Evolutionary conservation across 2,113 vertebrate genomes (phyloP).

Genomic region (Hassar affinis): DNA sequence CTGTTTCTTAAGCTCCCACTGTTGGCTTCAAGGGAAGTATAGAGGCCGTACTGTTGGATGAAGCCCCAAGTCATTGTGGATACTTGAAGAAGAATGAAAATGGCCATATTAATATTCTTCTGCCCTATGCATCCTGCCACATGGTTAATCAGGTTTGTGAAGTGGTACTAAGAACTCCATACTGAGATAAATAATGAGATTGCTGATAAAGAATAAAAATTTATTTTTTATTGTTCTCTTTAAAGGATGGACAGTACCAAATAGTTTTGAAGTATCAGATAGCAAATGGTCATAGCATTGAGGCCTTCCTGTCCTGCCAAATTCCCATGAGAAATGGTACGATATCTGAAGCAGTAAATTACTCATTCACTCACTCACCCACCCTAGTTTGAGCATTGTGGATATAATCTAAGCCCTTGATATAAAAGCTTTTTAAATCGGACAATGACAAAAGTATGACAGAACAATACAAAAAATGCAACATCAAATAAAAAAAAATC

Average conservation of each 20-base stretch:
- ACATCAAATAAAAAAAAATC: no score
- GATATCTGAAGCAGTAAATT: neutral
- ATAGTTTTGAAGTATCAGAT: slow-evolving; percentile 64
- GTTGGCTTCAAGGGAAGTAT: slow-evolving; percentile 26
- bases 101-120: slow-evolving; percentile 59
- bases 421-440: neutral
- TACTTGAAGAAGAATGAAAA: slow-evolving; percentile 62
- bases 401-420: neutral
- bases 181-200: neutral
- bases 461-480: neutral
- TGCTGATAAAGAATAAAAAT: no score
- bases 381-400: neutral
- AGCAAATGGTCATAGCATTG: slow-evolving; percentile 47
- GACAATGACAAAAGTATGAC: neutral
- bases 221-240: neutral
- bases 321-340: slow-evolving; percentile 56
- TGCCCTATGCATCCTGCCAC: slow-evolving; percentile 68
- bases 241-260: slow-evolving; percentile 54
- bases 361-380: no score
- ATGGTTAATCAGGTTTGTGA: slow-evolving; percentile 70
- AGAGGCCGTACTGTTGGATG: slow-evolving; percentile 53
- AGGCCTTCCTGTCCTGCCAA: slow-evolving; percentile 67
- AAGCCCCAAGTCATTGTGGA: slow-evolving; percentile 69
- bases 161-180: neutral
- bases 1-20: neutral